Conservation (phyloP, 2,797 vertebrate species). For the Serranus cabrilla region DNA sequence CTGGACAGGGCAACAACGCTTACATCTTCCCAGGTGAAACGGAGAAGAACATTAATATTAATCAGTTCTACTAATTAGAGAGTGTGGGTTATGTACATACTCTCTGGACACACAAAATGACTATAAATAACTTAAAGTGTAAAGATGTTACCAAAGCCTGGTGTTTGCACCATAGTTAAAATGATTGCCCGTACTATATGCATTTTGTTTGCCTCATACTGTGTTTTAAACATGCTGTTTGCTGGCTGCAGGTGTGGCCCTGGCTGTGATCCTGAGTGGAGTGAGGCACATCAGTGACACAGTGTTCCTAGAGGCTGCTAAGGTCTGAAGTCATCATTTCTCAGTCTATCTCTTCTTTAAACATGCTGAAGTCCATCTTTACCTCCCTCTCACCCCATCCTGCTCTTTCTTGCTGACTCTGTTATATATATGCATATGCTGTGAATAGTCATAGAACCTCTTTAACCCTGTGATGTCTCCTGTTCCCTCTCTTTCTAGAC, state of each 20-base stretch:
- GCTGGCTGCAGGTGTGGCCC: slow-evolving; percentile 90
- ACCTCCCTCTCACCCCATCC: background rate
- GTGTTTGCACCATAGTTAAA: background rate
- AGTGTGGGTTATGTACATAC: background rate
- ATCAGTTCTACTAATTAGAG: background rate
- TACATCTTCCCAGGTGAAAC: slow-evolving; percentile 96
- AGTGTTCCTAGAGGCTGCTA: slow-evolving; percentile 96
- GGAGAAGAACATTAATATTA: background rate
- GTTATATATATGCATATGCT: slow-evolving; percentile 21
- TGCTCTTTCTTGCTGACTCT: slow-evolving; percentile 28
- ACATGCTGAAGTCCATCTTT: slow-evolving; percentile 22
- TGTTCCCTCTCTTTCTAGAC: slow-evolving; percentile 65
- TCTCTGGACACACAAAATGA: background rate
- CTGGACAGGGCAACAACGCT: slow-evolving; percentile 97
- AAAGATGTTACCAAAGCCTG: background rate
- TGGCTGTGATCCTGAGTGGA: slow-evolving; percentile 95
- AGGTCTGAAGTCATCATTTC: slow-evolving; percentile 83
- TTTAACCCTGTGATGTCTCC: slow-evolving; percentile 54
- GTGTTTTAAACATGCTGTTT: slow-evolving; percentile 1
- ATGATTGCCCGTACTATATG: too few species aligned
- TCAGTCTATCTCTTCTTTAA: slow-evolving; percentile 10
- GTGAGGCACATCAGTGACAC: slow-evolving; percentile 95
- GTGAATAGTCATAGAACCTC: slow-evolving; percentile 20
- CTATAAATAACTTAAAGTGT: background rate
- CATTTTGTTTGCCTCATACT: too few species aligned